Conservation (phyloP, 2,888 invertebrate species). For the Xylophagus ater region DNA sequence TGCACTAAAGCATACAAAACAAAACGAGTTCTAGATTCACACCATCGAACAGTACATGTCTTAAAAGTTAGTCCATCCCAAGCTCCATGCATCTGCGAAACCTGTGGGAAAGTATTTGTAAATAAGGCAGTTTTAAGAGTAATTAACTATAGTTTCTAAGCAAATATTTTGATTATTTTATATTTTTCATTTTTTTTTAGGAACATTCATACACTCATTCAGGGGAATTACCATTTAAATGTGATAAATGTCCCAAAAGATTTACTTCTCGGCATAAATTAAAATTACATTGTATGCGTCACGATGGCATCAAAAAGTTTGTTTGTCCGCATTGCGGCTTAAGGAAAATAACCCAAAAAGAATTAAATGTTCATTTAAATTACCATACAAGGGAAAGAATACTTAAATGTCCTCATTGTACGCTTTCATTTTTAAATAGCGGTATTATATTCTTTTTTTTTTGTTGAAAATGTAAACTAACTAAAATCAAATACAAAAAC, state of each 20-base stretch:
- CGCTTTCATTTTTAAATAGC: slow-evolving; percentile 2
- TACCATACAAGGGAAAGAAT: slow-evolving; percentile 9
- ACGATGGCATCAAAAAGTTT: slow-evolving; percentile 14
- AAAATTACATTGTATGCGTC: slow-evolving; percentile 13
- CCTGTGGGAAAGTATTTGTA: slow-evolving; percentile 12
- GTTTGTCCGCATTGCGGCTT: too few species aligned
- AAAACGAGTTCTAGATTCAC: slow-evolving; percentile 7
- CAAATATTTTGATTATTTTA: background rate
- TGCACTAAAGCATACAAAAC: slow-evolving; percentile 10
- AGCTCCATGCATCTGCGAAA: slow-evolving; percentile 8
- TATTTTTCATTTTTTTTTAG: background rate
- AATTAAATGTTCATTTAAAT: too few species aligned
- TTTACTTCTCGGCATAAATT: slow-evolving; percentile 12
- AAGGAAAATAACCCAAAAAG: slow-evolving; percentile 7
- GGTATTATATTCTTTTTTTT: slow-evolving; percentile 4
- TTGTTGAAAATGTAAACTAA: background rate
- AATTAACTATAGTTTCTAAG: background rate
- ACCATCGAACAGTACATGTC: slow-evolving; percentile 5
- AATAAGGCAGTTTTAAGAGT: slow-evolving; percentile 5
- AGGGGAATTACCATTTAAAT: slow-evolving; percentile 9
- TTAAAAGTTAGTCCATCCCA: background rate
- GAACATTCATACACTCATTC: slow-evolving; percentile 8
- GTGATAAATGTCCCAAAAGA: too few species aligned
- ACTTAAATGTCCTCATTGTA: slow-evolving; percentile 4
- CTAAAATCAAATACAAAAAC: too few species aligned